Percentiles rank a stretch among this genome's conserved stretches.
These are phyloP conservation scores for Lepetodrilus schrolli DNA, from an alignment of 2,888 invertebrate species.

Conservation along the genomic window DNA sequence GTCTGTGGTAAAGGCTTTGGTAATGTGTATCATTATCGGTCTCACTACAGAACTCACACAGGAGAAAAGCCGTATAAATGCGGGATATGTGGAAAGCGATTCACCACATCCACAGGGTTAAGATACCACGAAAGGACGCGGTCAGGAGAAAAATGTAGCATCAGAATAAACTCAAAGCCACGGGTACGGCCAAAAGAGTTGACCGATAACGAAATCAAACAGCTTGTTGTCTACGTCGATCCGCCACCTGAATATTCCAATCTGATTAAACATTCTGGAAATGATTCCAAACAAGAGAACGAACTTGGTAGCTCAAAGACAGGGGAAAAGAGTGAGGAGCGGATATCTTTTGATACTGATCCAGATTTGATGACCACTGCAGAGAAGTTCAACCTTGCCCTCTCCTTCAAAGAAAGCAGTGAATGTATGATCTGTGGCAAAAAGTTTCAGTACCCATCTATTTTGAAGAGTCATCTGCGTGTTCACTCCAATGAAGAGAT, in stretches of 20 bases:
- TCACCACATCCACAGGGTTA: not conserved
- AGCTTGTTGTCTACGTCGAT: not conserved
- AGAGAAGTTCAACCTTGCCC: not conserved
- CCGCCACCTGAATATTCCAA: not conserved
- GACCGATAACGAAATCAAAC: not conserved
- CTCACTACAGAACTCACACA: constrained; percentile 3
- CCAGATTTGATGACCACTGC: not conserved
- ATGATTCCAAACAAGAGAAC: not conserved
- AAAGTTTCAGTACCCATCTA: constrained; percentile 11
- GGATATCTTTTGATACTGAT: not conserved
- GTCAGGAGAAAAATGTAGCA: not conserved
- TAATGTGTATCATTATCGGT: not conserved
- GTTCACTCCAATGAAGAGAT: not conserved
- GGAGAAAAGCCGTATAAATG: constrained; percentile 22
- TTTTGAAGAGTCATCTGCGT: constrained; percentile 10
- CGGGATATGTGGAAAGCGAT: constrained; percentile 18
- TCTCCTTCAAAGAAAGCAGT: not conserved
- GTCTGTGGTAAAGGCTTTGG: not conserved
- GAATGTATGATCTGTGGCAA: constrained; percentile 23
- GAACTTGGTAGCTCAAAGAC: not conserved
- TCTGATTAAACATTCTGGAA: not conserved
- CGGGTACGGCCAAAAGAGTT: not conserved
- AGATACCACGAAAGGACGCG: constrained; percentile 3
- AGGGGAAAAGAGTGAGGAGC: not conserved
- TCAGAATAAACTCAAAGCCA: not conserved